Evolutionary conservation across 37 sponge, comb jelly and placozoan genomes (phyloP), one percentile per base, ranked within the genome.

Genomic region (Axinella damicornis): DNA sequence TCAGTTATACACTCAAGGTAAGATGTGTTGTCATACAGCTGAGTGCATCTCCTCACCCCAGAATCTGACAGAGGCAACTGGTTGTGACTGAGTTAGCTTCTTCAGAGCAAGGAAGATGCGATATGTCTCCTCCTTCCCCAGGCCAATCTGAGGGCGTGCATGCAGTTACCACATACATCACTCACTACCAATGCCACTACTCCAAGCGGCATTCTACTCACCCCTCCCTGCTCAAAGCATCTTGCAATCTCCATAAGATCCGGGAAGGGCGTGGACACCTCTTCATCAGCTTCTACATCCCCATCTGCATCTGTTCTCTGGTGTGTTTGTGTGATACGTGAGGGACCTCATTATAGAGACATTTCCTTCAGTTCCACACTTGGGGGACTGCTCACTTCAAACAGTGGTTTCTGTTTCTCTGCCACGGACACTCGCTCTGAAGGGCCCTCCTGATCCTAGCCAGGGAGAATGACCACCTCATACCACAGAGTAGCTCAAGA

Each of bases 161-260:
- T n/a, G n/a, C 46, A 46, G 46, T 46, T 46, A 46, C 9, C 46
- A 46, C 46, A 9, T 46, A 46, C 46, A 12, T 46, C 46, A 46
- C 46, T 46, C n/a, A n/a, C n/a, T n/a, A n/a, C n/a, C n/a, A n/a
- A n/a, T n/a, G n/a, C n/a, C n/a, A n/a, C n/a, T n/a, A n/a, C n/a
- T n/a, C n/a, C n/a, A n/a, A n/a, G n/a, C n/a, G n/a, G n/a, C n/a
- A n/a, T 86, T 35, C 15, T n/a, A 77, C 90, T 86, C 62, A 98
- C 94, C 30, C 96, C 96, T 80, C 93, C 96, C 68, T 86, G 85
- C 73, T 96, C 95, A 79, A 98, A 94, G 78, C 90, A 90, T 58
- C 76, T 70, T 15, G 90, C 76, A 18, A 83, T 41, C 0, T 96
- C 95, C 91, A 92, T 58, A 40, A 98, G 92, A 68, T 98, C 86